phyloP scores from a whole-genome alignment of 1,140 invertebrate species.

The Littorina saxatilis region DNA sequence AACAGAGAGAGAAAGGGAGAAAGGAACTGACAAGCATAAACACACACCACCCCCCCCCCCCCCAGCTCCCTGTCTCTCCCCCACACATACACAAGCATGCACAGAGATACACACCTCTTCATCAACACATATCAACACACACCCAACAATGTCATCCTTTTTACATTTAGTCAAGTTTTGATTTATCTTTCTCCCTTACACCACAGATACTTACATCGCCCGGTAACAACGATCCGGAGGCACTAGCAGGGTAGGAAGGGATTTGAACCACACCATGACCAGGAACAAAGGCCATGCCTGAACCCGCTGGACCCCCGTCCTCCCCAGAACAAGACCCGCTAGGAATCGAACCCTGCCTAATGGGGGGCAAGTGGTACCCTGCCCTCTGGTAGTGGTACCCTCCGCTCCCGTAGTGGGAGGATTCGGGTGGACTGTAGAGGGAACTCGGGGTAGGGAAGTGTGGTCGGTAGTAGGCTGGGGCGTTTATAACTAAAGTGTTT shows the following conservation, averaged over 20 bases:
- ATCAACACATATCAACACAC: too few species aligned
- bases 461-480: constrained; percentile 62
- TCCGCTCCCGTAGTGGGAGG: constrained; percentile 31
- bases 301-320: neutral
- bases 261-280: neutral
- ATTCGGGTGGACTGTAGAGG: constrained; percentile 33
- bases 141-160: too few species aligned
- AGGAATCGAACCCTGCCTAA: neutral
- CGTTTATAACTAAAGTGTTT: constrained; percentile 44
- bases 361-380: constrained; percentile 11
- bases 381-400: constrained; percentile 1
- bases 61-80: too few species aligned
- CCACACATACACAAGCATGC: too few species aligned
- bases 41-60: too few species aligned
- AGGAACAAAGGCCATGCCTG: neutral
- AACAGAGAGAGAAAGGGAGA: too few species aligned
- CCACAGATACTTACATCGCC: constrained; percentile 23
- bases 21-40: too few species aligned
- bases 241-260: neutral
- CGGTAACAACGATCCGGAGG: constrained; percentile 2
- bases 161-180: too few species aligned
- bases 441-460: constrained; percentile 55
- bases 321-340: constrained; percentile 9
- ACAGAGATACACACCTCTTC: too few species aligned
- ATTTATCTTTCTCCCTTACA: too few species aligned